A percentile compares a stretch with the other conserved stretches of the same genome.
Evolutionary conservation across 2,797 vertebrate genomes (phyloP).

Genomic region (Sebastes oblongus): DNA sequence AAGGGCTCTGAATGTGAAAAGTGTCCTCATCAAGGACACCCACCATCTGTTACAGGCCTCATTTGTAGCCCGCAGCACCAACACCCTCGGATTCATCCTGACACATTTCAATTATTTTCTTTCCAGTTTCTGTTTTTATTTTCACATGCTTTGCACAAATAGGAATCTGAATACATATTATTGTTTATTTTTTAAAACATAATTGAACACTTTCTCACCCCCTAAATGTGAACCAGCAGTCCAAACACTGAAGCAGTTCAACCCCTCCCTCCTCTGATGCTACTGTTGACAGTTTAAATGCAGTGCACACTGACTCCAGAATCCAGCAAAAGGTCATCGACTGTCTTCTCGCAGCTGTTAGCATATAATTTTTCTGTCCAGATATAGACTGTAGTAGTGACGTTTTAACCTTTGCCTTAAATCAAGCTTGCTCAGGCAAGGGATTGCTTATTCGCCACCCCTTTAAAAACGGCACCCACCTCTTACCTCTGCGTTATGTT

Average conservation of each 20-base stretch:
- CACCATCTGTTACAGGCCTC: slow-evolving; percentile 47
- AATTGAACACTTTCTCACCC: background rate
- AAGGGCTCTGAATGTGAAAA: slow-evolving; percentile 58
- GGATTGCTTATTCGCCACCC: slow-evolving; percentile 58
- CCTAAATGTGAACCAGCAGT: slow-evolving; percentile 18
- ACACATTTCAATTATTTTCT: background rate
- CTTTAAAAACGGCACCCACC: slow-evolving; percentile 48
- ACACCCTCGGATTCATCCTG: background rate
- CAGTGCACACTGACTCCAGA: slow-evolving; percentile 4
- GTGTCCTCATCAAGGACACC: slow-evolving; percentile 42
- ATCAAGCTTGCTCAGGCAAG: slow-evolving; percentile 75
- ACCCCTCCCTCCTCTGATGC: background rate
- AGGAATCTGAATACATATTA: background rate
- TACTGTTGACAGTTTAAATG: slow-evolving; percentile 25
- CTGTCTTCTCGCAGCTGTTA: slow-evolving; percentile 49
- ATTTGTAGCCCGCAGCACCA: slow-evolving; percentile 18
- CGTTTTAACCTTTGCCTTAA: slow-evolving; percentile 79
- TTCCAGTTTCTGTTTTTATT: slow-evolving; percentile 3
- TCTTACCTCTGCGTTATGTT: slow-evolving; percentile 15
- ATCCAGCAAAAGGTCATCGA: slow-evolving; percentile 29
- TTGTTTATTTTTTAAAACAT: background rate
- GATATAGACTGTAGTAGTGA: slow-evolving; percentile 46
- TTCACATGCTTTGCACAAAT: slow-evolving; percentile 12
- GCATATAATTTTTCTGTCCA: slow-evolving; percentile 26
- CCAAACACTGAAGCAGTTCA: slow-evolving; percentile 5